phyloP scores from a whole-genome alignment of 2,888 invertebrate genomes.

The Calameuta filiformis region DNA sequence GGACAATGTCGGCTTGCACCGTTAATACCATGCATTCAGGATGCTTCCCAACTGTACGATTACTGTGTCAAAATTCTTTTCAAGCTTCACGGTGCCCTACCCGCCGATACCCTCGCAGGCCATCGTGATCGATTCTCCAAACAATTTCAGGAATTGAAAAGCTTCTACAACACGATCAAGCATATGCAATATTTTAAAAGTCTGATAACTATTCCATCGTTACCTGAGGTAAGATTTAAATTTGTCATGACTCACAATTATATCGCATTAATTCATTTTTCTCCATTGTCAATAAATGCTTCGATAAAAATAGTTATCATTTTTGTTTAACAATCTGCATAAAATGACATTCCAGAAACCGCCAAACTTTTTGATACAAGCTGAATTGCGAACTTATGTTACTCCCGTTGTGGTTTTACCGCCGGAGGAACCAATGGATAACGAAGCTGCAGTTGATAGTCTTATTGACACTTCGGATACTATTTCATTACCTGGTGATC shows the following conservation, averaged over 20 bases:
- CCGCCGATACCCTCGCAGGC: constrained; percentile 90
- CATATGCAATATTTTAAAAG: constrained; percentile 98
- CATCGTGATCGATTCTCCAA: constrained; percentile 90
- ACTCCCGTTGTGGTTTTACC: constrained; percentile 92
- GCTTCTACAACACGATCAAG: constrained; percentile 92
- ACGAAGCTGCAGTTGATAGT: constrained; percentile 71
- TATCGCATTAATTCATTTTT: constrained; percentile 14
- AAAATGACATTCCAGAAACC: constrained; percentile 72
- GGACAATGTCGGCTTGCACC: constrained; percentile 98
- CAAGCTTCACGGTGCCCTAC: constrained; percentile 90
- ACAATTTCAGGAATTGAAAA: constrained; percentile 88
- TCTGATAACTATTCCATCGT: constrained; percentile 89
- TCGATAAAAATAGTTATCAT: neutral
- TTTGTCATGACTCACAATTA: neutral
- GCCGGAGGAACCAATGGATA: constrained; percentile 73
- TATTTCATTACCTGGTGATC: constrained; percentile 60
- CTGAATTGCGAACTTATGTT: constrained; percentile 93
- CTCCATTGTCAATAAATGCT: neutral
- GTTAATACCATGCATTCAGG: constrained; percentile 93
- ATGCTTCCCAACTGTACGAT: constrained; percentile 96
- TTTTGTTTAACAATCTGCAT: constrained; percentile 7
- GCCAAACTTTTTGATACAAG: constrained; percentile 93
- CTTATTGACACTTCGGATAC: constrained; percentile 79
- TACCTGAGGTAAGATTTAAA: constrained; percentile 80
- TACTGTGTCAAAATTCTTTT: constrained; percentile 96